Conservation (phyloP, 2,113 vertebrate genomes). For the chimpanzee (Pan troglodytes) region DNA sequence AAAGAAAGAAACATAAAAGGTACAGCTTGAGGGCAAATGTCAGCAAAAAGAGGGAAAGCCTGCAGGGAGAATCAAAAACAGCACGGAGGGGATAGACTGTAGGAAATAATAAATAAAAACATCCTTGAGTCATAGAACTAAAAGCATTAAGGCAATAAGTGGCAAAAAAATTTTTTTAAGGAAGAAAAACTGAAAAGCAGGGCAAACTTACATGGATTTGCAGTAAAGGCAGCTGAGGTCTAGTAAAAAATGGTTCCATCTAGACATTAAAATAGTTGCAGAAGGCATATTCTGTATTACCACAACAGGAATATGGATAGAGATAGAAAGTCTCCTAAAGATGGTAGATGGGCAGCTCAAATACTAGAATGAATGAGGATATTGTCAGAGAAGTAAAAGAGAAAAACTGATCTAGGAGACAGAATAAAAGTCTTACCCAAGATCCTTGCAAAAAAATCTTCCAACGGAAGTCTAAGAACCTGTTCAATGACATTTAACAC, state of each 20-base stretch:
- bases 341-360: neutral
- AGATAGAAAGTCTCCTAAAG: neutral
- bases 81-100: neutral
- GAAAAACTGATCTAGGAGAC: neutral
- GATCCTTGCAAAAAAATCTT: neutral
- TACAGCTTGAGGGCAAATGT: neutral
- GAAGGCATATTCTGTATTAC: neutral
- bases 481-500: neutral
- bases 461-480: neutral
- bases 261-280: neutral
- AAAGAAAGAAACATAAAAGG: neutral
- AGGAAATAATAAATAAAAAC: neutral
- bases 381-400: neutral
- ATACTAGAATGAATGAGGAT: neutral
- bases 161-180: neutral
- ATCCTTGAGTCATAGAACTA: neutral
- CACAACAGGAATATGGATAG: neutral
- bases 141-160: neutral
- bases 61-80: neutral
- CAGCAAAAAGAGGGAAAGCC: neutral
- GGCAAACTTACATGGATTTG: neutral
- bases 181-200: neutral
- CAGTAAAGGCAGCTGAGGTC: neutral
- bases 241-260: neutral
- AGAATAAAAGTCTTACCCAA: neutral